Base-by-base conservation (phyloP, 1,140 invertebrate species). In the Drosophila kurseongensis region DNA sequence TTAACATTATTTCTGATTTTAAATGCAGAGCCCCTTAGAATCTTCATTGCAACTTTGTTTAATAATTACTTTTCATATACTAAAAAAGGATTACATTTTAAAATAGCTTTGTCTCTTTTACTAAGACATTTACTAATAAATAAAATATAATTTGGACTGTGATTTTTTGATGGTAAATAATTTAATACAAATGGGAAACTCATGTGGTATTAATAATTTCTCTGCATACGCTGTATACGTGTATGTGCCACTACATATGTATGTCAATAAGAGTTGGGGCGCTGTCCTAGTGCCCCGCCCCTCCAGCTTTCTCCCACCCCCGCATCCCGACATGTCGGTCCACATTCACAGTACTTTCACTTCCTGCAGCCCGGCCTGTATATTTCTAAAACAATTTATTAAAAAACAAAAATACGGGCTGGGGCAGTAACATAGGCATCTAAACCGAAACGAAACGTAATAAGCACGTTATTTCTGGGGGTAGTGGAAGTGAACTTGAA, bases 401-500 rank as follows among this genome's bases (percentile, higher is more conserved):
- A 71, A 47, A 88, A 86, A 75, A 86, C 66, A 82, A 79, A 82
- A 81, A 86, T 75, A 54, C 29, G 52, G 48, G 42, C 41, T 4
- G 47, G 44, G 36, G 32, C 27, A 27, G 23, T 1, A 29, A 44
- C 5, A 14, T n/a, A 38, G 54, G 48, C 14, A 1, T 2, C 47
- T 27, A 14, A 16, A 29, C 7, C 55, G 38, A 44, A 60, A 59
- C 16, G 55, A 47, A 65, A 69, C 41, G 56, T 57, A 51, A 74
- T 77, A 77, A 77, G 75, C 56, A 42, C 42, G 18, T 18, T 18
- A 57, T 75, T 74, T 67, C 60, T 72, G 36, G 40, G 29, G 14
- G 10, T 60, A 57, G 68, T 65, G 71, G 41, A 82, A 88, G 86
- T 88, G 80, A 86, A 86, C 83, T 86, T 86, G 84, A 77, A 86